Base-by-base conservation (phyloP, 2,113 vertebrate genomes). In the Melanocharis versteri region DNA sequence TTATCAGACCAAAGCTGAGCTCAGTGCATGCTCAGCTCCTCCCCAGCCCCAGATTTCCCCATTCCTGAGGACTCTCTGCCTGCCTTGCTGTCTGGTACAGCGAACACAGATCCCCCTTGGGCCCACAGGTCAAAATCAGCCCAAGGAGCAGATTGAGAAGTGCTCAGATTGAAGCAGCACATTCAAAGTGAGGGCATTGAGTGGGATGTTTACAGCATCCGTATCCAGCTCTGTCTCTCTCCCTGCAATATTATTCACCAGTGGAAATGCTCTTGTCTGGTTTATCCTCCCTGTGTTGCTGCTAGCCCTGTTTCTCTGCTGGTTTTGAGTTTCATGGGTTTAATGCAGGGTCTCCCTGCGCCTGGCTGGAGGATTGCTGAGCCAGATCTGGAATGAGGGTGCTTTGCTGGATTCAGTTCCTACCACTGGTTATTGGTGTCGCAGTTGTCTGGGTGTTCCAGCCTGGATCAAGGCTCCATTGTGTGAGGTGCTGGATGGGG, bases 41-140 rank as follows among this genome's bases (percentile, higher is more conserved):
- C 97, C 97, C 96, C 93, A 93, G 96, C 98, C 86, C 93, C 98
- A 98, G 99, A 99, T 99, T 99, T 98, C 97, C 96, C 97, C 90
- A 75, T 94, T 87, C 78, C 86, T 72, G 33, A 66, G 72, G 82
- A 95, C 78, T 89, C 56, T 58, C 15, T 15, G 57, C 86, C 69
- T 33, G 56, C 83, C 54, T 45, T 33, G 58, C 42, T 9, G 9
- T 30, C 70, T 92, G 72, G 21, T 89, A 18, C 8, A 5, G 65
- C 23, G 79, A 81, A 24, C 57, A 31, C 45, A 5, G 56, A 91
- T 83, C 87, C 65, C 37, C 56, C 80, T 69, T 26, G 30, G 72
- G 56, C 75, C 85, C 84, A 22, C 76, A 75, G 83, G 89, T 94
- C 88, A 87, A 57, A 87, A 92, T 70, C 72, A 60, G 60, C 94